Evolutionary conservation across 2,888 invertebrate species (phyloP).

Genomic region (Drosophila dives): DNA sequence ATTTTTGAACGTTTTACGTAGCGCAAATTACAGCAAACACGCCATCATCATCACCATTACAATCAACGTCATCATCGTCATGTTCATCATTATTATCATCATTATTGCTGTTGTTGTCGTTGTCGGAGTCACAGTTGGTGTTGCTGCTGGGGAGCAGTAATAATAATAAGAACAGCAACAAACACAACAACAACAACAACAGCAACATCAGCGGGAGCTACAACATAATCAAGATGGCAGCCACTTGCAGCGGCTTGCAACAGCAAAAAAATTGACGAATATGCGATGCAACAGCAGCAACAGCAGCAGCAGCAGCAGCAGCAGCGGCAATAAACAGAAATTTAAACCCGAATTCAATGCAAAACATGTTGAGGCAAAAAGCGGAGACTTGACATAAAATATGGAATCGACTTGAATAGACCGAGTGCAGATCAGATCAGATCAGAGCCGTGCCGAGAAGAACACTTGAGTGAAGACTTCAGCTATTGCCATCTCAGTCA

Average conservation of each 20-base stretch:
- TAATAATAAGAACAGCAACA: constrained; percentile 54
- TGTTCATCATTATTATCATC: constrained; percentile 35
- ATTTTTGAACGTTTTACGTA: constrained; percentile 82
- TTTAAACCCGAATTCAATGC: constrained; percentile 80
- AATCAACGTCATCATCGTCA: constrained; percentile 45
- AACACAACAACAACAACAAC: constrained; percentile 33
- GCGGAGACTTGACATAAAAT: constrained; percentile 75
- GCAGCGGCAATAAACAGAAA: constrained; percentile 69
- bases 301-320: constrained; percentile 19
- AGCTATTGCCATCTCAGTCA: constrained; percentile 20
- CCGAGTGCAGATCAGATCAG: constrained; percentile 51
- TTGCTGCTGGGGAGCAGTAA: constrained; percentile 57
- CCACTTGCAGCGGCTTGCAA: constrained; percentile 69
- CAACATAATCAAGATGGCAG: constrained; percentile 80
- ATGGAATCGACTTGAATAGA: constrained; percentile 60
- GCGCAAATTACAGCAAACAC: constrained; percentile 84
- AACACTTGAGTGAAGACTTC: constrained; percentile 35
- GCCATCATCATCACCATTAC: constrained; percentile 76
- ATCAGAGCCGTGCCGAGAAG: constrained; percentile 6
- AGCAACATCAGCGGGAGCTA: constrained; percentile 60
- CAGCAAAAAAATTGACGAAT: constrained; percentile 68
- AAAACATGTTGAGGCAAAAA: constrained; percentile 70
- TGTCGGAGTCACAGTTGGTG: constrained; percentile 52
- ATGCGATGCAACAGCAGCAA: constrained; percentile 63
- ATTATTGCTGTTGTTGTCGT: constrained; percentile 38